phyloP scores from a whole-genome alignment of 2,797 vertebrate species.

The Brotogeris chrysoptera region DNA sequence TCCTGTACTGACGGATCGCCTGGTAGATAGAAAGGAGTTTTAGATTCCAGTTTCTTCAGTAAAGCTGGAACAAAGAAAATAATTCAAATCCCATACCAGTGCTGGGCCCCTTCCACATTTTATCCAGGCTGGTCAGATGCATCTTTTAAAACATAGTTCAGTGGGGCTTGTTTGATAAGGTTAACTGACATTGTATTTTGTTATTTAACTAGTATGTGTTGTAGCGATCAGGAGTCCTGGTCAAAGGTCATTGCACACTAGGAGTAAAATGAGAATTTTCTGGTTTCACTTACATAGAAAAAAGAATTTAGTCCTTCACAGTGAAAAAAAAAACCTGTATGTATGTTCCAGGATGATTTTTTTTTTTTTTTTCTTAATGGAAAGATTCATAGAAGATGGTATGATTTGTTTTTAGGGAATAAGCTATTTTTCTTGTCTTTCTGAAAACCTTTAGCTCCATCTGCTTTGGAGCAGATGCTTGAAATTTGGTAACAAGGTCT shows the following conservation, averaged over 20 bases:
- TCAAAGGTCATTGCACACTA: neutral
- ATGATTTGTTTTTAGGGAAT: neutral
- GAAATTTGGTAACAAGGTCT: neutral
- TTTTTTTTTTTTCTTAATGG: neutral
- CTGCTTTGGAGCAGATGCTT: neutral
- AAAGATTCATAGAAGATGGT: neutral
- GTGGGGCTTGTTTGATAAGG: neutral
- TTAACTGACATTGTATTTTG: neutral
- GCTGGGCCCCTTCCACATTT: neutral
- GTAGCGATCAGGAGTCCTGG: neutral
- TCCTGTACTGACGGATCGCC: neutral
- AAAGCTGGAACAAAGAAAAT: slow-evolving; percentile 7
- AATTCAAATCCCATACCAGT: neutral
- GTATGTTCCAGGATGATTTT: neutral
- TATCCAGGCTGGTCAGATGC: neutral
- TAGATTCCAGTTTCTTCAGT: slow-evolving; percentile 29
- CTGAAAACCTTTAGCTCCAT: neutral
- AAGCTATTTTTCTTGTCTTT: neutral
- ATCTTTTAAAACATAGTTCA: neutral
- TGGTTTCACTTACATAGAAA: neutral
- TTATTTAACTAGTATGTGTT: neutral
- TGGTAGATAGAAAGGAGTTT: neutral
- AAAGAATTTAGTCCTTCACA: neutral
- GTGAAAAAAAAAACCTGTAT: neutral
- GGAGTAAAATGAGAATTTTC: neutral